Evolutionary conservation across 2,113 vertebrate genomes (phyloP), one percentile per base, ranked within the genome.

Genomic region (Oreotragus oreotragus): DNA sequence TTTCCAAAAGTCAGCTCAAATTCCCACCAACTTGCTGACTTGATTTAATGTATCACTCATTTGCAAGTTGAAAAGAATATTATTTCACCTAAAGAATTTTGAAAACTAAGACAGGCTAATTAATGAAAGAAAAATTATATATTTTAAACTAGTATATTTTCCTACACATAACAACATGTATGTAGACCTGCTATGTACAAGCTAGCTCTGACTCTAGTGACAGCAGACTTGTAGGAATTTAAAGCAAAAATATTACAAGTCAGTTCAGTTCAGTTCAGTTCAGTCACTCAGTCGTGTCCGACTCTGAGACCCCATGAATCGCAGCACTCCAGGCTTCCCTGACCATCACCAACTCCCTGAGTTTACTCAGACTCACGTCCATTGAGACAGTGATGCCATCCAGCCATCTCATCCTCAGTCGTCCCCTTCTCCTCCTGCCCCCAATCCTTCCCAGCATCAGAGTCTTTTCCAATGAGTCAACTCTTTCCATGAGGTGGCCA

Each of bases 101-200:
- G 62, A 58, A 91, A 95, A 77, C 16, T 19, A 81, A 87, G 7
- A 86, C 12, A 84, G 13, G 7, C 9, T 90, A 91, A 19, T 73
- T 96, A 93, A 6, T n/a, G 92, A 93, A 96, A 73, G 3, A 79
- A 21, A 96, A 73, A 57, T 36, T 91, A 1, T 30, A 19, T 92
- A 62, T 84, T 66, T 87, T 21, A 17, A 84, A 36, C 12, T 33
- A 66, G 9, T 36, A 84, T 4, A 8, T 43, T 92, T 96, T 66
- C 19, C 1, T 97, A 25, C 23, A 84, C 62, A 93, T 88, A 7
- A 27, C 39, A 81, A 27, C 0, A 14, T 83, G 6, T 62, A 36
- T 92, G 0, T 49, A 60, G 23, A n/a, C 33, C 1, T 83, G 15
- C 10, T 57, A 51, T 28, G 19, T 53, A 36, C 0, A 86, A 90